Percentiles rank a stretch among this genome's conserved stretches.
These are phyloP conservation scores for Eupithecia subumbrata DNA, from an alignment of 2,888 invertebrate genomes.

Conservation along the genomic window DNA sequence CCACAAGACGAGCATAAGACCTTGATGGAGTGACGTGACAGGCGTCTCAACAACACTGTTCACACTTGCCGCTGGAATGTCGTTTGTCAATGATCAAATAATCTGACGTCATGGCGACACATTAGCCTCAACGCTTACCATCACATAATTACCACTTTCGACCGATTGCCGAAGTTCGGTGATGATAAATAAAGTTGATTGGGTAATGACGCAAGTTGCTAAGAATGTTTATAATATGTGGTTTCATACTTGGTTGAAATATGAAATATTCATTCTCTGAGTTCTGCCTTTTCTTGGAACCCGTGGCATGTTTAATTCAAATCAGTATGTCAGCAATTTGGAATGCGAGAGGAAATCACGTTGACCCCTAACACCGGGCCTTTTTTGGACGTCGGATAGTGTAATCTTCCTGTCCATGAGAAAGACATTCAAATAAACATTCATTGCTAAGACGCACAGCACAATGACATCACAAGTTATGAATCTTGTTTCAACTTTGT, in stretches of 20 bases:
- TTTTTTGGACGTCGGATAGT: conserved; percentile 71
- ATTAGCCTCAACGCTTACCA: conserved; percentile 66
- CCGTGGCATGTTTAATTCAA: conserved; percentile 71
- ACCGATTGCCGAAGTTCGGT: conserved; percentile 62
- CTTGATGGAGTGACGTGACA: conserved; percentile 77
- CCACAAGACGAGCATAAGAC: conserved; percentile 70
- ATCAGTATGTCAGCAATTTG: conserved; percentile 75
- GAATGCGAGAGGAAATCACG: conserved; percentile 80
- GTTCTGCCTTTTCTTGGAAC: conserved; percentile 48
- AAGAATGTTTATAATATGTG: conserved; percentile 62
- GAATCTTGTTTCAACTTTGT: conserved; percentile 52
- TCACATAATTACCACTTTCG: conserved; percentile 66
- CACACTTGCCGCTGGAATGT: conserved; percentile 79
- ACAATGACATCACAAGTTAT: conserved; percentile 55
- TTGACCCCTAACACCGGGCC: conserved; percentile 76
- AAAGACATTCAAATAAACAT: conserved; percentile 47
- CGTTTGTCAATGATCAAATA: conserved; percentile 82
- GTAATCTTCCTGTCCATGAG: conserved; percentile 65
- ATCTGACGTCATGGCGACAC: conserved; percentile 74
- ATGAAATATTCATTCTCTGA: neutral
- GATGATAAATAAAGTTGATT: conserved; percentile 64
- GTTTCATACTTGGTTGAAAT: conserved; percentile 51
- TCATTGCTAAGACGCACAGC: conserved; percentile 43
- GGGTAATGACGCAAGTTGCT: conserved; percentile 62
- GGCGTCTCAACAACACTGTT: conserved; percentile 73